These are phyloP conservation scores for Willowsia nigromaculata DNA, from an alignment of 2,888 invertebrate species.

Conservation along the genomic window DNA sequence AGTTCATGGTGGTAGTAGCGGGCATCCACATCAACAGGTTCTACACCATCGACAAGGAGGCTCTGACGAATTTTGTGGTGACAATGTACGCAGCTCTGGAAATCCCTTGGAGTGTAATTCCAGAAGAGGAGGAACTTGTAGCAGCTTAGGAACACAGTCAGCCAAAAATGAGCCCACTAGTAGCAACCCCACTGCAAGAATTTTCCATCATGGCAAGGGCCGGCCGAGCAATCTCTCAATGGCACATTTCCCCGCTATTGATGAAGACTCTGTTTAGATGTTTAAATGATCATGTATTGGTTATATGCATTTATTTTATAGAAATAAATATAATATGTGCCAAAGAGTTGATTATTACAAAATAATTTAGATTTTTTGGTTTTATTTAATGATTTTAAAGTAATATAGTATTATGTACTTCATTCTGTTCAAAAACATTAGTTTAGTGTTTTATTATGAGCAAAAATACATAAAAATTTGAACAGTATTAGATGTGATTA, in stretches of 20 bases:
- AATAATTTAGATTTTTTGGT: slow-evolving; percentile 5
- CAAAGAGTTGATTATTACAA: slow-evolving; percentile 17
- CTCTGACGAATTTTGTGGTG: background rate
- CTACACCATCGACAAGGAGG: background rate
- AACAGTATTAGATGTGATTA: background rate
- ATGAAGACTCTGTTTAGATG: slow-evolving; percentile 73
- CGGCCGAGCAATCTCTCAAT: background rate
- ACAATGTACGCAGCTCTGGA: background rate
- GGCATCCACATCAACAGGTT: background rate
- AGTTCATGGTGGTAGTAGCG: background rate
- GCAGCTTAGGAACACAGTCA: background rate
- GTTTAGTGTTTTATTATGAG: no score
- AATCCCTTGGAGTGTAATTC: background rate
- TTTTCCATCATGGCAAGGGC: slow-evolving; percentile 43
- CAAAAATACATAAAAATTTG: no score
- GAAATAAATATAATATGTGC: background rate
- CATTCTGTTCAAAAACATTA: background rate
- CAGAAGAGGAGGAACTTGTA: background rate
- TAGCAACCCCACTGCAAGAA: background rate
- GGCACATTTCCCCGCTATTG: slow-evolving; percentile 66
- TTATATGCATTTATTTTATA: background rate
- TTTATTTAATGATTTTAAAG: background rate
- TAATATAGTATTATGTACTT: background rate
- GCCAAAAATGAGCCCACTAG: background rate
- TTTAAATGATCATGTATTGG: background rate